Percentiles rank a stretch among this genome's conserved stretches.
phyloP scores from a whole-genome alignment of 1,140 invertebrate species.

The Trichomalopsis sarcophagae region DNA sequence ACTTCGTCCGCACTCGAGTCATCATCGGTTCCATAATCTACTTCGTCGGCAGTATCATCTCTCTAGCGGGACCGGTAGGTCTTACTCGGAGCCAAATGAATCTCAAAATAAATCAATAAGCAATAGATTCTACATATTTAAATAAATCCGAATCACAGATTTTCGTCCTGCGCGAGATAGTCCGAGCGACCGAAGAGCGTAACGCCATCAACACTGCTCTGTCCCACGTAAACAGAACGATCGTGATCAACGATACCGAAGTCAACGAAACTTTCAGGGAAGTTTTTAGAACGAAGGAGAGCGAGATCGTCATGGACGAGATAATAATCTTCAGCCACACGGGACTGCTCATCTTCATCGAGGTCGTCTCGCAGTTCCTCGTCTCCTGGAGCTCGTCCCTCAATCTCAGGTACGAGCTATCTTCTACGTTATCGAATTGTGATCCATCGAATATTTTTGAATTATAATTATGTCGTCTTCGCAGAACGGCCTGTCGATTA shows the following conservation, averaged over 20 bases:
- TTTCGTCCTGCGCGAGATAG: slow-evolving; percentile 17
- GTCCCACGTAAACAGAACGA: neutral
- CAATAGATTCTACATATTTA: neutral
- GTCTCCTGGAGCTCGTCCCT: slow-evolving; percentile 56
- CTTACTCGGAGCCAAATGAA: no score
- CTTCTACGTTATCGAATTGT: neutral
- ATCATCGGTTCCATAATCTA: slow-evolving; percentile 58
- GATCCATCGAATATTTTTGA: neutral
- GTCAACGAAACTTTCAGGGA: neutral
- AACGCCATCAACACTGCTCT: neutral
- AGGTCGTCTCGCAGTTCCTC: slow-evolving; percentile 58
- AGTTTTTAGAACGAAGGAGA: neutral
- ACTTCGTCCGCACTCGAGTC: slow-evolving; percentile 59
- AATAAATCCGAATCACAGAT: neutral
- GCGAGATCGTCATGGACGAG: slow-evolving; percentile 53
- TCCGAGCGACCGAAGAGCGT: slow-evolving; percentile 3
- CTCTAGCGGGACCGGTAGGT: slow-evolving; percentile 55
- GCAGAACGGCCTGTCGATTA: slow-evolving; percentile 58
- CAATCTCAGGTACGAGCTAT: slow-evolving; percentile 50
- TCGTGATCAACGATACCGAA: neutral
- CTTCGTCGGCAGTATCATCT: slow-evolving; percentile 56
- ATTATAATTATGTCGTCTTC: neutral
- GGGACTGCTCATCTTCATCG: slow-evolving; percentile 49
- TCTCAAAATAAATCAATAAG: neutral
- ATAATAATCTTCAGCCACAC: slow-evolving; percentile 55